Base-by-base conservation (phyloP, 2,888 invertebrate genomes). In the Oscheius myriophilus region DNA sequence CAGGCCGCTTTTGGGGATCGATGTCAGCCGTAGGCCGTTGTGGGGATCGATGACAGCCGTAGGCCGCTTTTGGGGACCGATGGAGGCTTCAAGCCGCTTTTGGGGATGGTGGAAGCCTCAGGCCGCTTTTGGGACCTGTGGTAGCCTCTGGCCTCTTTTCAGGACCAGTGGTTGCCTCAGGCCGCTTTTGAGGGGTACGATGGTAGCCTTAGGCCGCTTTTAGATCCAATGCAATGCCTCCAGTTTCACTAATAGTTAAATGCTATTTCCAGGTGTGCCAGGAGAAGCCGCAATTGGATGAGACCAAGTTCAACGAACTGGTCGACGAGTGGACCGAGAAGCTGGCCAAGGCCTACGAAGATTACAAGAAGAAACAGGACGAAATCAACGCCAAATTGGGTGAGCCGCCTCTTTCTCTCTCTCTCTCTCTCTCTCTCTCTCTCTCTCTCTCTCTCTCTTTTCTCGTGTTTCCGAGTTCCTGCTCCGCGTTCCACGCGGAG, bases 221-320 rank as follows among this genome's bases (percentile, higher is more conserved):
- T 43, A 43, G 12, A 14, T n/a, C 45, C 14, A 43, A 43, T 43
- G 45, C n/a, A 14, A 14, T 43, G n/a, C n/a, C n/a, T 12, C n/a
- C n/a, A 23, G n/a, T n/a, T n/a, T n/a, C n/a, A n/a, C n/a, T 25
- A 18, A 18, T 18, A 11, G 18, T 16, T 16, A 45, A 43, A 45
- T 6, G 4, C 45, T 11, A 54, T 49, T 23, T 54, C 0, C 26
- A 72, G 69, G 72, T 82, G 3, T 80, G 79, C 67, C 79, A 81
- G 33, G 84, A 84, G 51, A 75, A 78, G 55, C 84, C 83, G 9
- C 70, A 75, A 9, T 70, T 85, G 18, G 80, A 78, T 58, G 82
- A 82, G 53, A 71, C 71, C 23, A 77, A 76, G 33, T 85, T 82
- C 64, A 73, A 81, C 14, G 72, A 78, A 57, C 71, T 80, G 57